Evolutionary conservation across 2,797 vertebrate species (phyloP).

Genomic region (Sebastes reedi): DNA sequence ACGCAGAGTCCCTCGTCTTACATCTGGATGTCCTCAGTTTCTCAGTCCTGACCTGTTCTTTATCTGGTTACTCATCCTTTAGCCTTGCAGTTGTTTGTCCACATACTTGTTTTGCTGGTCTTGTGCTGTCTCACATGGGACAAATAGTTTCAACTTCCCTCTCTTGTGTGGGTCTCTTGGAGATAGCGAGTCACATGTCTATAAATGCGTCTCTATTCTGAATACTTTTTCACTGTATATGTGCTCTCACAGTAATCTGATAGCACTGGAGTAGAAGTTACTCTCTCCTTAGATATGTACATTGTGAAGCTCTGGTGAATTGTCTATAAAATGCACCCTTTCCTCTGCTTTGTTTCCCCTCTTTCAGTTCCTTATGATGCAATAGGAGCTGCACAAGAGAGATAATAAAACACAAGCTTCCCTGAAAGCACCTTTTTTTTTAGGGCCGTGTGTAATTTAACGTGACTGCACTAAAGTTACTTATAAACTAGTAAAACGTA

Average conservation of each 20-base stretch:
- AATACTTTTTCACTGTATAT: background rate
- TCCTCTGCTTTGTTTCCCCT: background rate
- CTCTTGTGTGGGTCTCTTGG: background rate
- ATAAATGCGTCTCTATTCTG: background rate
- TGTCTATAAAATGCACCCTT: background rate
- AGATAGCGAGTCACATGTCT: slow-evolving; percentile 17
- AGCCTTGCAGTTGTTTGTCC: background rate
- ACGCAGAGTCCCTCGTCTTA: background rate
- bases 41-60: background rate
- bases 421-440: background rate
- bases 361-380: background rate
- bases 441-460: background rate
- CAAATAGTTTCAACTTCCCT: slow-evolving; percentile 17
- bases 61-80: background rate
- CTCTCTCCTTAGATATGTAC: background rate
- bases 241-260: background rate
- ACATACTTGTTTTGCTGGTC: slow-evolving; percentile 13
- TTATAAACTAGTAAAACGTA: background rate
- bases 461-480: slow-evolving; percentile 2
- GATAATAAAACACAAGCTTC: background rate
- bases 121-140: background rate
- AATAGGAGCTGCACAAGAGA: background rate
- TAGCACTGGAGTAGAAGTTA: background rate
- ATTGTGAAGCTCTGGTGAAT: background rate
- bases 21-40: background rate